A percentile compares a stretch with the other conserved stretches of the same genome.
These are phyloP conservation scores for Micromys minutus DNA, from an alignment of 2,113 vertebrate genomes.

Conservation along the genomic window DNA sequence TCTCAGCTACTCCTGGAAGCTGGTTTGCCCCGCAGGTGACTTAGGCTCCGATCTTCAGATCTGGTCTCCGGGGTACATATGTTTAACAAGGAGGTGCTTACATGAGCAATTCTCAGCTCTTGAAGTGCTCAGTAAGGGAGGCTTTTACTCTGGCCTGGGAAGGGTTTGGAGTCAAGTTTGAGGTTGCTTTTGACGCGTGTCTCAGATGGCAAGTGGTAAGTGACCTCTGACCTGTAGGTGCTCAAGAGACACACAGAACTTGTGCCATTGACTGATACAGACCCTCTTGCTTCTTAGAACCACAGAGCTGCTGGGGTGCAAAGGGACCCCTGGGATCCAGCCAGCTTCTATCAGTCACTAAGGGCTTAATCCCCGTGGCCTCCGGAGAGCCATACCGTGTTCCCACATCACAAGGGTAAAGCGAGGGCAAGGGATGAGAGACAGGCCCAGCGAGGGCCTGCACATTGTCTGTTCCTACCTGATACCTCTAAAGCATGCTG, in stretches of 20 bases:
- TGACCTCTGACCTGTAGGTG: not conserved
- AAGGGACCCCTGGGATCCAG: not conserved
- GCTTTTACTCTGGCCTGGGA: not conserved
- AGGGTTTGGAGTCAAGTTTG: not conserved
- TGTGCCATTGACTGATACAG: not conserved
- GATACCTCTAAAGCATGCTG: not conserved
- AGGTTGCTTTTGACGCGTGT: not conserved
- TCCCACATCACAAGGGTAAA: not conserved
- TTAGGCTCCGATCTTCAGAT: not conserved
- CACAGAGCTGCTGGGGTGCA: not conserved
- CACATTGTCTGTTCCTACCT: rapidly evolving
- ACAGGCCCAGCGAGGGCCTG: not conserved
- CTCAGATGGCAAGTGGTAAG: not conserved
- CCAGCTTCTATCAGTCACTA: not conserved
- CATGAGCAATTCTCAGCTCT: not conserved
- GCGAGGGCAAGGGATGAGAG: not conserved
- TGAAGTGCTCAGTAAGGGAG: too few relatives aligned
- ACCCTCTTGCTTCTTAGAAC: not conserved
- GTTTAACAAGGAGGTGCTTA: not conserved
- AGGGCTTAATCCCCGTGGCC: too few relatives aligned
- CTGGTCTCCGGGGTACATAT: not conserved
- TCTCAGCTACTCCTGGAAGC: not conserved
- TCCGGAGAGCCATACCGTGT: not conserved
- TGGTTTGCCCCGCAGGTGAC: too few relatives aligned
- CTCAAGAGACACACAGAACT: not conserved